phyloP scores from a whole-genome alignment of 2,888 invertebrate species.

The Amiota communis region DNA sequence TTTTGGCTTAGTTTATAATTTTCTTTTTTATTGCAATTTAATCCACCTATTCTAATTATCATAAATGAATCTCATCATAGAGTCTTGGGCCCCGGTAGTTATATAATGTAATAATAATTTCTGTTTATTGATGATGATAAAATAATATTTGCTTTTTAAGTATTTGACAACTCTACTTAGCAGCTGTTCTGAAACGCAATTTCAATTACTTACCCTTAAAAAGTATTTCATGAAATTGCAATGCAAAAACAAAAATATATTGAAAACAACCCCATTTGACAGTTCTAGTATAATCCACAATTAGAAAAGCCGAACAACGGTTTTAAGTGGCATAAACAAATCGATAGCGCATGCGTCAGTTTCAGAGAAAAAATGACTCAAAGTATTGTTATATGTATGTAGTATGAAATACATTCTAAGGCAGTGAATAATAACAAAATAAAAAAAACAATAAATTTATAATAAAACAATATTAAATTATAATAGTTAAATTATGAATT shows the following conservation, averaged over 20 bases:
- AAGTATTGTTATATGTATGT: no score
- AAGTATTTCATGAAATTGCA: not conserved
- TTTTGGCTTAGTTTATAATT: no score
- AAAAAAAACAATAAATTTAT: not conserved
- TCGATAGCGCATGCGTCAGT: constrained; percentile 44
- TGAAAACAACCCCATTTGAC: not conserved
- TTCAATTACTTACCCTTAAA: not conserved
- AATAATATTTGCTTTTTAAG: no score
- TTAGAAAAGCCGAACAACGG: not conserved
- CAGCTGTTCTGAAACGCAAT: constrained; percentile 43
- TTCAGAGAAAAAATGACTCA: constrained; percentile 32
- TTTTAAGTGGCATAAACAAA: constrained; percentile 15
- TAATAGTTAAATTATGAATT: constrained; percentile 9
- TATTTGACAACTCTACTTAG: constrained; percentile 43
- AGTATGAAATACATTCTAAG: not conserved
- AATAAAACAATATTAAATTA: not conserved
- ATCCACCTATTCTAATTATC: no score
- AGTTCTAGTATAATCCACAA: not conserved
- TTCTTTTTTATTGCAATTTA: no score
- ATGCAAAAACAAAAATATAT: not conserved
- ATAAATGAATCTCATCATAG: no score
- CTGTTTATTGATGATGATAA: no score
- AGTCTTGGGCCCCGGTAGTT: no score
- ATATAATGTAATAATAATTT: no score
- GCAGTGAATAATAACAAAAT: not conserved